Evolutionary conservation across 2,113 vertebrate species (phyloP).

Genomic region (Ifrita kowaldi): DNA sequence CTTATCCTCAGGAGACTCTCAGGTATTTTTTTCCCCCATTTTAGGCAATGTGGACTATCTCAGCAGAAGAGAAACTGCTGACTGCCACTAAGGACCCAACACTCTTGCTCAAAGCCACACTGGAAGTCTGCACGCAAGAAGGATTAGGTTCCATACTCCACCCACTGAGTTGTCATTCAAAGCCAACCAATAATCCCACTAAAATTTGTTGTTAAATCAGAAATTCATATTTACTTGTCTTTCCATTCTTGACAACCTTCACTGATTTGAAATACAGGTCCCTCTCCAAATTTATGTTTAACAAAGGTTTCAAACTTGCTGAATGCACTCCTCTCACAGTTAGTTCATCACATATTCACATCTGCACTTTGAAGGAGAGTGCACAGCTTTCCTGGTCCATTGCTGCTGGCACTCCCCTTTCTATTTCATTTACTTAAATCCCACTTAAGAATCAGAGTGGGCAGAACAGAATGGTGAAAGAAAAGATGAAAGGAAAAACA

Average conservation of each 20-base stretch:
- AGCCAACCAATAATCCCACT: not conserved
- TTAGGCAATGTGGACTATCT: not conserved
- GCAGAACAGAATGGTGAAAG: not conserved
- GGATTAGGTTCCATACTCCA: not conserved
- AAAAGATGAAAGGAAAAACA: not conserved
- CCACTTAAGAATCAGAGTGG: not conserved
- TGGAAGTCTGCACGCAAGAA: not conserved
- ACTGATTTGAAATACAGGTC: not conserved
- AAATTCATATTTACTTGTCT: not conserved
- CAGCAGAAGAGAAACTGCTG: not conserved
- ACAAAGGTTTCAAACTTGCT: not conserved
- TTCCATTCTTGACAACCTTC: not conserved
- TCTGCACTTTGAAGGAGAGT: not conserved
- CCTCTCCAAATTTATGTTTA: not conserved
- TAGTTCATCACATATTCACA: not conserved
- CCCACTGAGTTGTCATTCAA: not conserved
- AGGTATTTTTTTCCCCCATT: accelerated
- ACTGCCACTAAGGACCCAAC: not conserved
- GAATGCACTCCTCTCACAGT: not conserved
- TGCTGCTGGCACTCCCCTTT: not conserved
- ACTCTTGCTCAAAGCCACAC: not conserved
- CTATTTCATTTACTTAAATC: not conserved
- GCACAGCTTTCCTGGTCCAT: not conserved
- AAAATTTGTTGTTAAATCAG: not conserved
- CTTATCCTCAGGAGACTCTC: not conserved